phyloP scores from a whole-genome alignment of 2,888 invertebrate species.

The Lysandra bellargus region DNA sequence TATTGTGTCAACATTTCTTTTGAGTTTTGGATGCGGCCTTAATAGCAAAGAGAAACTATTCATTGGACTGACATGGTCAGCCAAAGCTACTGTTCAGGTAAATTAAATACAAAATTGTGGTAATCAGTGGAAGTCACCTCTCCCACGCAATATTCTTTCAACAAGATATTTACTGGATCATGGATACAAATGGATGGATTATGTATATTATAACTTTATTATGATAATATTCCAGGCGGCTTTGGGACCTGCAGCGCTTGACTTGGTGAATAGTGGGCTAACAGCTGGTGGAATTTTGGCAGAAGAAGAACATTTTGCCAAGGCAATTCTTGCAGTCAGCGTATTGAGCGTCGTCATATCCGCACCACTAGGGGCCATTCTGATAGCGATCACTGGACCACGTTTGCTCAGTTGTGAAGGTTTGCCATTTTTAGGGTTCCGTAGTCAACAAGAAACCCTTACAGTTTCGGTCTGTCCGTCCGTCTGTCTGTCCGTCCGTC shows the following conservation, averaged over 20 bases:
- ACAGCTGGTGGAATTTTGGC: slow-evolving; percentile 64
- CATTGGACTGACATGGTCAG: slow-evolving; percentile 90
- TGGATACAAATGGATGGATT: neutral
- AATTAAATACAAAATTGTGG: slow-evolving; percentile 26
- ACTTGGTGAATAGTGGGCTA: slow-evolving; percentile 64
- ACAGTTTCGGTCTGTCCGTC: no score
- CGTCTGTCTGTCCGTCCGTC: no score
- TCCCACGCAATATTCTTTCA: no score
- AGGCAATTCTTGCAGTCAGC: slow-evolving; percentile 83
- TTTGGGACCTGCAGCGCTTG: slow-evolving; percentile 84
- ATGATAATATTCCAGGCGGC: slow-evolving; percentile 79
- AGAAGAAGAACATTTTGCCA: slow-evolving; percentile 75
- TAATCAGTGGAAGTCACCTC: no score
- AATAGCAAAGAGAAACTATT: slow-evolving; percentile 91
- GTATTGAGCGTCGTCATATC: slow-evolving; percentile 87
- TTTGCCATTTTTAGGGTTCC: slow-evolving; percentile 35
- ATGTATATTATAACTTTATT: neutral
- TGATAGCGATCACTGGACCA: slow-evolving; percentile 85
- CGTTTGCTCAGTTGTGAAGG: slow-evolving; percentile 65
- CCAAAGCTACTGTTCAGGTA: slow-evolving; percentile 95
- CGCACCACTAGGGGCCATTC: slow-evolving; percentile 85
- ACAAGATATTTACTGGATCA: neutral
- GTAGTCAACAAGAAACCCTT: no score
- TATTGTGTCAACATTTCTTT: slow-evolving; percentile 80
- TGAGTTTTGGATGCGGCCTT: slow-evolving; percentile 85